phyloP scores from a whole-genome alignment of 2,888 invertebrate genomes.

The Silvanus unidentatus region DNA sequence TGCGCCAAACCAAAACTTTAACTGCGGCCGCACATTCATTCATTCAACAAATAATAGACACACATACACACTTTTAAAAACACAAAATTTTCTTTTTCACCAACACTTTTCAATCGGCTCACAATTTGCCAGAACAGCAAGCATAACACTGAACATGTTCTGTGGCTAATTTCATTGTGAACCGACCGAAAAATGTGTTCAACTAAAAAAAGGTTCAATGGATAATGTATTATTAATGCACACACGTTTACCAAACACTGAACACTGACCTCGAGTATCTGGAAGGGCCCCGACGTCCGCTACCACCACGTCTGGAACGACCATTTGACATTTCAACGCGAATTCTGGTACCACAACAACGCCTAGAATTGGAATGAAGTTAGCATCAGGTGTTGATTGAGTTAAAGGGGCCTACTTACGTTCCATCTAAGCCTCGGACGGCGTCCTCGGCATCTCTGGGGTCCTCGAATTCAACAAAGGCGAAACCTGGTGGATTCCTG shows the following conservation, averaged over 20 bases:
- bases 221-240: neutral
- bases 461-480: conserved; percentile 92
- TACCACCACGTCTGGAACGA: conserved; percentile 62
- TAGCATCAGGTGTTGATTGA: neutral
- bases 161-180: too few species aligned
- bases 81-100: conserved; percentile 4
- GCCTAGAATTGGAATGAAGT: conserved; percentile 49
- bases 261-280: conserved; percentile 40
- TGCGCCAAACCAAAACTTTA: conserved; percentile 39
- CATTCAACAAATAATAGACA: conserved; percentile 2
- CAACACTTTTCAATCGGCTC: conserved; percentile 8
- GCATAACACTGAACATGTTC: too few species aligned
- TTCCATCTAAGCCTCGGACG: conserved; percentile 53
- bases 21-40: conserved; percentile 14
- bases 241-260: neutral
- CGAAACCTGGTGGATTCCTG: conserved; percentile 91
- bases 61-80: neutral
- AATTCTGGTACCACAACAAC: conserved; percentile 83
- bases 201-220: too few species aligned
- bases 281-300: conserved; percentile 38
- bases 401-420: conserved; percentile 28
- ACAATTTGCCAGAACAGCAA: neutral
- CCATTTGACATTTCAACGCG: conserved; percentile 92
- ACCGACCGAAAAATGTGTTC: too few species aligned
- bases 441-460: conserved; percentile 89